phyloP scores from a whole-genome alignment of 2,797 vertebrate species.

The Melanitta fusca region DNA sequence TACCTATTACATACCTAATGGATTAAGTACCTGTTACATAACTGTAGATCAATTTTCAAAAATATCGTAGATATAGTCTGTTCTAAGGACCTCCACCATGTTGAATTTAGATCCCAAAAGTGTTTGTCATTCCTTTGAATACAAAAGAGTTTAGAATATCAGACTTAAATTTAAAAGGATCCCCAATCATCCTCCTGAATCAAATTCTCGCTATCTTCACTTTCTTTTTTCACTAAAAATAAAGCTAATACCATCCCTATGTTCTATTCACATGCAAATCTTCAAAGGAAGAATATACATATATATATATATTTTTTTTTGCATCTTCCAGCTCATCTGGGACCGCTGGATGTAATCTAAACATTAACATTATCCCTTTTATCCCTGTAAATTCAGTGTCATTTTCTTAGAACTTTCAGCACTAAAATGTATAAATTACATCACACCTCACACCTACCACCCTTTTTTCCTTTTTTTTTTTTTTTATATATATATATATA shows the following conservation, averaged over 20 bases:
- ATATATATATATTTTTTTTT: background rate
- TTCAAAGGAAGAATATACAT: background rate
- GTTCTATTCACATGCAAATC: background rate
- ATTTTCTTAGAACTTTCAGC: background rate
- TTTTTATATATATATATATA: background rate
- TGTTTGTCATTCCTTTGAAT: background rate
- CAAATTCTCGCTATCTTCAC: background rate
- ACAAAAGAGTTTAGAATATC: background rate
- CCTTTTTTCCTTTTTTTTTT: no score
- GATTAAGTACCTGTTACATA: background rate
- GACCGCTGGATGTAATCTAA: background rate
- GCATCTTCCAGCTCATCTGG: background rate
- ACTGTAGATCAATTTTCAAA: background rate
- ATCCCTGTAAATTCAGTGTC: background rate
- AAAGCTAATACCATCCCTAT: background rate
- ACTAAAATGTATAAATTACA: background rate
- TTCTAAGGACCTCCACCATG: background rate
- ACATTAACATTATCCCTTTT: background rate
- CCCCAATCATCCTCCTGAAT: constrained; percentile 9
- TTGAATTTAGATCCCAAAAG: background rate
- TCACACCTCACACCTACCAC: background rate
- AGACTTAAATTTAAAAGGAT: constrained; percentile 36
- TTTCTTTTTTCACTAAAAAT: background rate
- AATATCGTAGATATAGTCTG: background rate
- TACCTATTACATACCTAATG: background rate